These are phyloP conservation scores for Omphaloscelis lunosa DNA, from an alignment of 2,888 invertebrate species.

Conservation along the genomic window DNA sequence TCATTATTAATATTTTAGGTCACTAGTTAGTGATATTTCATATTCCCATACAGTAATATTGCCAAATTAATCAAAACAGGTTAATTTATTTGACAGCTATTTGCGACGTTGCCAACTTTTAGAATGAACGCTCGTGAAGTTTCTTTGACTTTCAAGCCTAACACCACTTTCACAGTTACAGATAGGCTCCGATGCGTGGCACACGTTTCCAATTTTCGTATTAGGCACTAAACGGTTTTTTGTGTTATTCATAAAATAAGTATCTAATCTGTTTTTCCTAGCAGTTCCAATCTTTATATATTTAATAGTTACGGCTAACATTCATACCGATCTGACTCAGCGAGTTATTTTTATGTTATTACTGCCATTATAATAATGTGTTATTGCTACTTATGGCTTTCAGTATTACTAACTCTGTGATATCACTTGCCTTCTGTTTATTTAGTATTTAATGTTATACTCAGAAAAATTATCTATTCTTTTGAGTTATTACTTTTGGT, in stretches of 20 bases:
- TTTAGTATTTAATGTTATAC: not conserved
- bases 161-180: not conserved
- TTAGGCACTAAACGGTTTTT: not conserved
- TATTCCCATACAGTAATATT: no score
- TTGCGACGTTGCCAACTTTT: no score
- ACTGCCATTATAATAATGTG: slow-evolving; percentile 30
- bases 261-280: slow-evolving; percentile 40
- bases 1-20: no score
- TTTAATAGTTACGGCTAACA: slow-evolving; percentile 41
- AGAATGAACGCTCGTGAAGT: no score
- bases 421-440: not conserved
- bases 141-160: not conserved
- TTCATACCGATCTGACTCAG: slow-evolving; percentile 37
- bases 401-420: slow-evolving; percentile 6
- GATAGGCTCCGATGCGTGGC: not conserved
- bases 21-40: no score
- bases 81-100: no score
- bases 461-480: not conserved
- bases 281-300: slow-evolving; percentile 45
- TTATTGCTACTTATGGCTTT: slow-evolving; percentile 17
- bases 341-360: slow-evolving; percentile 50
- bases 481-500: not conserved
- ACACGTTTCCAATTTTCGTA: not conserved
- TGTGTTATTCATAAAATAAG: not conserved
- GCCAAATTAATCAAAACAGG: no score